phyloP scores from a whole-genome alignment of 2,888 invertebrate species.

The Tachina grossa region DNA sequence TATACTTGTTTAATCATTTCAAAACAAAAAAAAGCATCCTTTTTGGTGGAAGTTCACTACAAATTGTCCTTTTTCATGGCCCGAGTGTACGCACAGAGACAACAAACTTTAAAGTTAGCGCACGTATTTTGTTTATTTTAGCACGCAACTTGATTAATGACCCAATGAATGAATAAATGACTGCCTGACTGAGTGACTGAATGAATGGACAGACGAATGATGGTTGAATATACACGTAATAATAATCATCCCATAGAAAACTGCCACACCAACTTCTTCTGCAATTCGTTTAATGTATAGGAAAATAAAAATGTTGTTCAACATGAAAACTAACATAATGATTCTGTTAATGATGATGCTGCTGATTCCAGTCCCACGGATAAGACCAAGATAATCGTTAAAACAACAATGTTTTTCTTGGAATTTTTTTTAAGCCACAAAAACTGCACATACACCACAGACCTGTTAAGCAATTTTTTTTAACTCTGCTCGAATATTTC shows the following conservation, averaged over 20 bases:
- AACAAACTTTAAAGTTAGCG: constrained; percentile 63
- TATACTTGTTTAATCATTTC: constrained; percentile 48
- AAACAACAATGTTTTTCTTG: constrained; percentile 9
- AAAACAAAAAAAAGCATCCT: constrained; percentile 19
- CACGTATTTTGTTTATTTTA: constrained; percentile 72
- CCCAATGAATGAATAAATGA: constrained; percentile 72
- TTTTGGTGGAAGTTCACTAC: neutral
- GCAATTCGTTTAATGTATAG: constrained; percentile 1
- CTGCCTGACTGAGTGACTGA: neutral
- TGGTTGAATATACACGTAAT: constrained; percentile 35
- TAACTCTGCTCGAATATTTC: constrained; percentile 24
- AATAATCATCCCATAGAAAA: constrained; percentile 26
- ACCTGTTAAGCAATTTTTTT: constrained; percentile 44
- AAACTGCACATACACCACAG: neutral
- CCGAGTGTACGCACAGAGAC: neutral
- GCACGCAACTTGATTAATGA: constrained; percentile 79
- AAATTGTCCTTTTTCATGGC: constrained; percentile 16
- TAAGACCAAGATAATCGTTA: constrained; percentile 9
- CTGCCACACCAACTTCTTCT: neutral
- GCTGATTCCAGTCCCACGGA: neutral
- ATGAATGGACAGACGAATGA: neutral
- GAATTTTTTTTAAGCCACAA: neutral
- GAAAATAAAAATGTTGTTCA: constrained; percentile 24
- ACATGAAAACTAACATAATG: constrained; percentile 27
- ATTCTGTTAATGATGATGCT: constrained; percentile 24